A percentile compares a stretch with the other conserved stretches of the same genome.
These are phyloP conservation scores for Poeciliopsis presidionis DNA, from an alignment of 2,797 vertebrate species.

Conservation along the genomic window DNA sequence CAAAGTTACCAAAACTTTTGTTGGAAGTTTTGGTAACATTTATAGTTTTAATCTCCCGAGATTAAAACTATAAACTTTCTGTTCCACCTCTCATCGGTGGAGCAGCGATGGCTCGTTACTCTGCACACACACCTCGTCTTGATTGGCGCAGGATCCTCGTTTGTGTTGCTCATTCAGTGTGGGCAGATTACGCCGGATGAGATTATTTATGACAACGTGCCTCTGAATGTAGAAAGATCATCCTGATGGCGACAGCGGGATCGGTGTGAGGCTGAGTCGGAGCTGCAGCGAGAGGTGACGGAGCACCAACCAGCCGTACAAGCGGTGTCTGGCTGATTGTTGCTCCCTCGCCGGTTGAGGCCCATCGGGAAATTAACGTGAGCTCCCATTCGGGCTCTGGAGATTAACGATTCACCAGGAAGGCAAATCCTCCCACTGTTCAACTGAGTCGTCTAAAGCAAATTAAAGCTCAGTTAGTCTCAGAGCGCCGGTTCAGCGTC, in stretches of 20 bases:
- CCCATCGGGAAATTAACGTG: slow-evolving; percentile 43
- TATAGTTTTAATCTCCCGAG: background rate
- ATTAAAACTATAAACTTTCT: background rate
- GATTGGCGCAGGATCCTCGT: slow-evolving; percentile 10
- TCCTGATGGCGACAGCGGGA: slow-evolving; percentile 22
- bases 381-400: slow-evolving; percentile 30
- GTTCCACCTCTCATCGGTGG: background rate
- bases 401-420: slow-evolving; percentile 41
- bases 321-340: background rate
- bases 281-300: slow-evolving; percentile 44
- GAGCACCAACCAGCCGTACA: slow-evolving; percentile 1
- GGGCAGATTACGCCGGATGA: slow-evolving; percentile 38
- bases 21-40: background rate
- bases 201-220: slow-evolving; percentile 21
- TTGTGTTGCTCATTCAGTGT: slow-evolving; percentile 25
- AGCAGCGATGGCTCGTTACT: slow-evolving; percentile 10
- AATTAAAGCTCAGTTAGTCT: slow-evolving; percentile 1
- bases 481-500: slow-evolving; percentile 1
- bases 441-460: background rate
- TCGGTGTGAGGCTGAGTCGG: slow-evolving; percentile 19
- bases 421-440: background rate
- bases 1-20: too few species aligned
- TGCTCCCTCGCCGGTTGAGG: background rate
- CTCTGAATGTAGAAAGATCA: slow-evolving; percentile 27
- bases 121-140: slow-evolving; percentile 12